Base-by-base conservation (phyloP, 1,140 invertebrate genomes). In the Leptinotarsa lineolata region DNA sequence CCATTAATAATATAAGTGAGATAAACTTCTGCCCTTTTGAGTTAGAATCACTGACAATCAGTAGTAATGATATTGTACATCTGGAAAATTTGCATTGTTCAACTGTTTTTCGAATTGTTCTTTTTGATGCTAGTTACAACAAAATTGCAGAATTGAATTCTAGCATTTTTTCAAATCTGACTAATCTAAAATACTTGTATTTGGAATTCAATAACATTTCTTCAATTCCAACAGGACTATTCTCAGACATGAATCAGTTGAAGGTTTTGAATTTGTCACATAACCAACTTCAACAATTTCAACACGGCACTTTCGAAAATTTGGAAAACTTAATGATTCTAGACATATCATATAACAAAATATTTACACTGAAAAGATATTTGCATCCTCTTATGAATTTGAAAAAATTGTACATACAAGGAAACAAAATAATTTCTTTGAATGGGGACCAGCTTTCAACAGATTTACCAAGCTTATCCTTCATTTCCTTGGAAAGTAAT, bases 191-290 rank as follows among this genome's bases (percentile, higher is more conserved):
- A 18, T 20, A n/a, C n/a, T 44, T 70, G 13, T 18, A 18, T 39
- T 16, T 70, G 16, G n/a, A 22, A n/a, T 18, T 22, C 22, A 70
- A 70, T 45, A 70, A 70, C 61, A 60, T 70, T 20, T 39, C 58
- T 39, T 70, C 59, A 6, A 63, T 70, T 61, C 24, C 69, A n/a
- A 44, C n/a, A 39, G 54, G 24, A 5, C 12, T 70, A 13, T 70
- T 70, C 22, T 54, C 59, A 6, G 59, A 70, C 20, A 60, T 70
- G 20, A 20, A 20, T 18, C 0, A 61, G 2, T 44, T 70, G 15
- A 21, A 13, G 18, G 22, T 8, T 63, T 18, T 70, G 16, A 70
- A 70, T 44, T 18, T 70, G 18, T 70, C 69, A 15, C 44, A 60
- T 20, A 70, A 70, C 20, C 22, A 70, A 61, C 12, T 70, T 20